Evolutionary conservation across 92 coral and sea anemone genomes (phyloP).

Genomic region (Zoanthus sansibaricus): DNA sequence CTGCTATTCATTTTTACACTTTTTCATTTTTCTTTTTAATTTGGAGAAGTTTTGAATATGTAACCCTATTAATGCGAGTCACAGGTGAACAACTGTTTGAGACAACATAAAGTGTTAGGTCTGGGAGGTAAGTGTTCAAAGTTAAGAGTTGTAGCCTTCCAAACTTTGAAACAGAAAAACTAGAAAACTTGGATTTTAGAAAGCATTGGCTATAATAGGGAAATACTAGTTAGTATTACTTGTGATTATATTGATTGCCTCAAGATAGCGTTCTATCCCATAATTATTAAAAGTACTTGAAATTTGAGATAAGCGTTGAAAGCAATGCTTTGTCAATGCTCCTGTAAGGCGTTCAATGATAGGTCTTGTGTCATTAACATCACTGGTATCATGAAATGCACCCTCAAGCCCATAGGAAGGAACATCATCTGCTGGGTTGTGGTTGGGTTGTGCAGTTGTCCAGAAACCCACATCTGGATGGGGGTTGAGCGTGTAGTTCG

Average conservation of each 20-base stretch:
- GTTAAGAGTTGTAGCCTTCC: conserved; percentile 9
- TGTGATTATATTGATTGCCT: conserved; percentile 21
- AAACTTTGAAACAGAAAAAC: conserved; percentile 23
- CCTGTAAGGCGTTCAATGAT: conserved; percentile 4
- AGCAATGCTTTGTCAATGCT: conserved; percentile 21
- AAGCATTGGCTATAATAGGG: background rate
- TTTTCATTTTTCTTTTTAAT: background rate
- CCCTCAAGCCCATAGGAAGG: conserved; percentile 19
- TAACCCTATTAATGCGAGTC: conserved; percentile 8
- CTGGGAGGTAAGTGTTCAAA: conserved; percentile 12
- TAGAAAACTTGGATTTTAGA: conserved; percentile 3
- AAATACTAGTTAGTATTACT: conserved; percentile 10
- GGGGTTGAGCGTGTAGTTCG: conserved; percentile 76
- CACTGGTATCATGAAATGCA: conserved; percentile 8
- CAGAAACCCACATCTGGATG: conserved; percentile 71
- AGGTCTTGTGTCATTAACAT: conserved; percentile 6
- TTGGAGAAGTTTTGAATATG: background rate
- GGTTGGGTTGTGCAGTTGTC: conserved; percentile 77
- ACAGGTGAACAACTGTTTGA: background rate
- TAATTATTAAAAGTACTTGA: conserved; percentile 14
- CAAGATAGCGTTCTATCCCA: conserved; percentile 14
- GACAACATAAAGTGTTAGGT: background rate
- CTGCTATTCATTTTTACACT: conserved; percentile 12
- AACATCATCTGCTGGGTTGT: conserved; percentile 38
- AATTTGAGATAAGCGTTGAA: conserved; percentile 3